phyloP scores from a whole-genome alignment of 2,888 invertebrate genomes.

The Erpobdella octoculata region DNA sequence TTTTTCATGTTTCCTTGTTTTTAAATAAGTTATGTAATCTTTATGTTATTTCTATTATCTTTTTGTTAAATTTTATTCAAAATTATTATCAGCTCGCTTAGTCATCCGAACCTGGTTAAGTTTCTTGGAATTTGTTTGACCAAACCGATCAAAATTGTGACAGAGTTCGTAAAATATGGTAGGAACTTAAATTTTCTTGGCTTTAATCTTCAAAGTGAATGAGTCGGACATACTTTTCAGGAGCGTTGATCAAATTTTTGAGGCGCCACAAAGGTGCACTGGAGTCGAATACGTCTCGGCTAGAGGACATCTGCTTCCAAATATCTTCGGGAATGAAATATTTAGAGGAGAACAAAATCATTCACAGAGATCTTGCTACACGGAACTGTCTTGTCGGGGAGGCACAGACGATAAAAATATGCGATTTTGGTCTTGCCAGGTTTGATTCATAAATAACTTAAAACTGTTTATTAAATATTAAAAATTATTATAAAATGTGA shows the following conservation, averaged over 20 bases:
- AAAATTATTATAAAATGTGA: not conserved
- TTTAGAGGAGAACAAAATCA: conserved; percentile 85
- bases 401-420: conserved; percentile 87
- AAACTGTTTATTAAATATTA: conserved; percentile 27
- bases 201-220: not conserved
- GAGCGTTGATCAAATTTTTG: not conserved
- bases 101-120: conserved; percentile 88
- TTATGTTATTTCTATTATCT: not conserved
- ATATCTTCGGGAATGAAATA: conserved; percentile 87
- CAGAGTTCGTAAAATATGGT: conserved; percentile 78
- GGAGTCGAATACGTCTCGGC: not conserved
- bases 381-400: conserved; percentile 90
- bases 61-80: not conserved
- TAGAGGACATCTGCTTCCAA: conserved; percentile 44
- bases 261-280: not conserved
- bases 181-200: not conserved
- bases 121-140: conserved; percentile 89
- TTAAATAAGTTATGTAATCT: not conserved
- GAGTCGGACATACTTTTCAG: not conserved
- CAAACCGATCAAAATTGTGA: conserved; percentile 88
- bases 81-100: conserved; percentile 65
- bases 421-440: conserved; percentile 89
- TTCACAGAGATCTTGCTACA: conserved; percentile 89
- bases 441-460: too few relatives aligned
- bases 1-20: not conserved